phyloP scores from a whole-genome alignment of 2,113 vertebrate genomes.

The Rhynchomys soricoides region DNA sequence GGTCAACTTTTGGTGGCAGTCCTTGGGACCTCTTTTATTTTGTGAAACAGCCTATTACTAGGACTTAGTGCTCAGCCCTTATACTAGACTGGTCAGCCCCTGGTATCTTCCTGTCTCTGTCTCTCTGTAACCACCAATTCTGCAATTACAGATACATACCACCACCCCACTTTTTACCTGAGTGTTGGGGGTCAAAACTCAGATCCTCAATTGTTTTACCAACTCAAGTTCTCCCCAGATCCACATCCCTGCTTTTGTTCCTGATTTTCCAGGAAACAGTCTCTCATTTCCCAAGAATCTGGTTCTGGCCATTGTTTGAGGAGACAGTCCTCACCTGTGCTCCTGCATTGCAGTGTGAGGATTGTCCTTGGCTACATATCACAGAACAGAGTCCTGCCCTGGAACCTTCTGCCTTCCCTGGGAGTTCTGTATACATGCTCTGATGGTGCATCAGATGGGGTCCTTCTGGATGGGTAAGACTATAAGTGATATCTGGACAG shows the following conservation, averaged over 20 bases:
- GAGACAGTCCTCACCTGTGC: no score
- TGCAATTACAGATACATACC: neutral
- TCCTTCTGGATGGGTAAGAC: neutral
- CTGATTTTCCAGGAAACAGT: neutral
- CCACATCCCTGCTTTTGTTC: neutral
- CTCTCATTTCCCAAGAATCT: neutral
- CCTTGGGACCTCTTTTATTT: neutral
- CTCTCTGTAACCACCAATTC: neutral
- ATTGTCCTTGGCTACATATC: fast-evolving
- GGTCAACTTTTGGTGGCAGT: neutral
- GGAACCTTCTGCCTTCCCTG: neutral
- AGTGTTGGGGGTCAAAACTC: neutral
- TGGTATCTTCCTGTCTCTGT: neutral
- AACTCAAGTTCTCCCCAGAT: neutral
- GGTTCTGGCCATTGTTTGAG: neutral
- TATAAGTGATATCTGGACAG: neutral
- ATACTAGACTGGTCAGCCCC: neutral
- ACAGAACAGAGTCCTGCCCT: no score
- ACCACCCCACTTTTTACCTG: neutral
- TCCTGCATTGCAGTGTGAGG: neutral
- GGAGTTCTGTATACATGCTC: neutral
- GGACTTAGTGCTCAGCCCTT: no score
- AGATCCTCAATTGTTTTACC: neutral
- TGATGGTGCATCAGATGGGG: no score
- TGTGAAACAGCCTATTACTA: neutral